Conservation (phyloP, 2,888 invertebrate species). For the Mylabris sibirica region DNA sequence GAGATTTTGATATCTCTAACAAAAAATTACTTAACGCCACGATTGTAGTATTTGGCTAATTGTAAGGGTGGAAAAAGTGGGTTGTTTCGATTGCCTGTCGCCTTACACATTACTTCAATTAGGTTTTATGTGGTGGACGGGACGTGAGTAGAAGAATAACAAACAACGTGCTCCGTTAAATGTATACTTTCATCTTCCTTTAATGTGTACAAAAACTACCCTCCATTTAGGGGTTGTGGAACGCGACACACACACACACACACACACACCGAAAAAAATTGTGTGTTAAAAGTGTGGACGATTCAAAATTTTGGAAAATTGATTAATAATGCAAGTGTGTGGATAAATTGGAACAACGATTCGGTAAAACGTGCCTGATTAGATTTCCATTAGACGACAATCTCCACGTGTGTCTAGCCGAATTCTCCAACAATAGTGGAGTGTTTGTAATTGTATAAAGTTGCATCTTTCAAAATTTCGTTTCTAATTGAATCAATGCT, state of each 20-base stretch:
- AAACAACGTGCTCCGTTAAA: neutral
- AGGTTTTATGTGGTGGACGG: slow-evolving; percentile 49
- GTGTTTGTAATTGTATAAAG: slow-evolving; percentile 8
- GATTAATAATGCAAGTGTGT: no score
- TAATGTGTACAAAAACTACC: slow-evolving; percentile 8
- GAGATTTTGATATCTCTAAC: neutral
- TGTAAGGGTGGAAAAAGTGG: slow-evolving; percentile 31
- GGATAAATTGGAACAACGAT: no score
- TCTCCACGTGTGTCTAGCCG: neutral
- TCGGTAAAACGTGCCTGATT: neutral
- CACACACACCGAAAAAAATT: no score
- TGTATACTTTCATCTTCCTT: slow-evolving; percentile 3
- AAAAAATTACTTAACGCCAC: slow-evolving; percentile 16
- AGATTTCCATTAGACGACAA: slow-evolving; percentile 2
- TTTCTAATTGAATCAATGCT: slow-evolving; percentile 22
- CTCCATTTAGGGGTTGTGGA: neutral
- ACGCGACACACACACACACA: no score
- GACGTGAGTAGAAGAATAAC: slow-evolving; percentile 47
- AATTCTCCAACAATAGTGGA: slow-evolving; percentile 14
- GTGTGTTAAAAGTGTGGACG: neutral
- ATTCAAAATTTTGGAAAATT: neutral
- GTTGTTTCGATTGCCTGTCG: slow-evolving; percentile 47
- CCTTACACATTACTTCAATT: slow-evolving; percentile 51
- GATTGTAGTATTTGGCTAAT: slow-evolving; percentile 29
- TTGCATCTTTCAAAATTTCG: slow-evolving; percentile 5